These are phyloP conservation scores for Drosophila hamatofila DNA, from an alignment of 2,888 invertebrate genomes.

Conservation along the genomic window DNA sequence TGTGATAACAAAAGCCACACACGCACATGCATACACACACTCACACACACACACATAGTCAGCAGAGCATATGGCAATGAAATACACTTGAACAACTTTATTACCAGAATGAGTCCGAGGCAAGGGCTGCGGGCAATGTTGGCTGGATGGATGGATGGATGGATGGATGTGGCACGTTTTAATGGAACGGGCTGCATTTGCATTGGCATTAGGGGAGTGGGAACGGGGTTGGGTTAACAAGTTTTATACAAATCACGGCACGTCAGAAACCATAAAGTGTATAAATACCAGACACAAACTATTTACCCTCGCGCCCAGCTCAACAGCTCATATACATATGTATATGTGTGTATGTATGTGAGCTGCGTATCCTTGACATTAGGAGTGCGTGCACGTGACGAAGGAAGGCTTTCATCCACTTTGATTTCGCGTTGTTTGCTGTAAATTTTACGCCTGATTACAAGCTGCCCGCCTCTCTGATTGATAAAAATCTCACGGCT, in stretches of 20 bases:
- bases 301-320: constrained; percentile 50
- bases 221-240: constrained; percentile 54
- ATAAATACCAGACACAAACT: constrained; percentile 75
- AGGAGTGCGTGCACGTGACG: constrained; percentile 75
- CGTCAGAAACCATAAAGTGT: constrained; percentile 82
- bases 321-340: neutral
- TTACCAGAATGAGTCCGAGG: constrained; percentile 52
- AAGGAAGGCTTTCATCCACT: constrained; percentile 71
- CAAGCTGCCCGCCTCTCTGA: constrained; percentile 49
- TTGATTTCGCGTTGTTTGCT: constrained; percentile 68
- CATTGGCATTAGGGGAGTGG: constrained; percentile 55
- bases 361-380: constrained; percentile 68
- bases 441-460: constrained; percentile 80
- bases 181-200: constrained; percentile 71
- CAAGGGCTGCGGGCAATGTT: constrained; percentile 56
- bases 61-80: constrained; percentile 68
- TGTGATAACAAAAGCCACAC: constrained; percentile 81
- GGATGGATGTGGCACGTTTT: constrained; percentile 61
- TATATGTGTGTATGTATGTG: neutral
- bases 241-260: constrained; percentile 77
- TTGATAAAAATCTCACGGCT: constrained; percentile 79
- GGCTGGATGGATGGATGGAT: no score
- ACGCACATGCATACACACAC: constrained; percentile 38
- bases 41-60: constrained; percentile 46
- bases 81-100: constrained; percentile 80